Evolutionary conservation across 2,797 vertebrate species (phyloP).

Genomic region (Glyptemys insculpta): DNA sequence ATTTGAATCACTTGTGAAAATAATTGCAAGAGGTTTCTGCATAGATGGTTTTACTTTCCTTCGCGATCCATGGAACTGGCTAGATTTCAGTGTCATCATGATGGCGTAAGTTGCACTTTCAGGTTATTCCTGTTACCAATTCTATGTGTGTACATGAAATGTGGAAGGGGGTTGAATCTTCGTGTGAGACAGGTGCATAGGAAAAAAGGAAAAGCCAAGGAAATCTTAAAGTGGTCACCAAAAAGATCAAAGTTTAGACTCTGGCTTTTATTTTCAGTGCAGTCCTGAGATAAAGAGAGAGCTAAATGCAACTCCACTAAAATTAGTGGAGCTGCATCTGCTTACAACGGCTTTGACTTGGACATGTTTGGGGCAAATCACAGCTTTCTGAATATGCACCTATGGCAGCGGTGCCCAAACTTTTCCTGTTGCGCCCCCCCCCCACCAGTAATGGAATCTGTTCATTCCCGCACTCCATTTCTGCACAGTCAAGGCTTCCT

Average conservation of each 20-base stretch:
- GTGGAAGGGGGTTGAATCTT: rapidly evolving
- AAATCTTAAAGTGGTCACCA: neutral
- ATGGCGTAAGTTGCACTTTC: conserved; percentile 95
- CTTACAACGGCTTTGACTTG: rapidly evolving
- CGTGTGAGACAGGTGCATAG: neutral
- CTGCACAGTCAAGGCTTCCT: neutral
- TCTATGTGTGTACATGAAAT: neutral
- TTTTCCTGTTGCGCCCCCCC: neutral
- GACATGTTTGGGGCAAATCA: neutral
- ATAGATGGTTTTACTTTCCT: conserved; percentile 99
- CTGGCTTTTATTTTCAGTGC: neutral
- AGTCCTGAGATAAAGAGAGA: neutral
- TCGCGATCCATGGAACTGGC: conserved; percentile 99
- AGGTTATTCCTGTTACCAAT: neutral
- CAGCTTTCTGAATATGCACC: neutral
- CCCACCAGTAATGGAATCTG: neutral
- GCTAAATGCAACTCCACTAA: rapidly evolving
- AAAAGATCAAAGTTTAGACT: neutral
- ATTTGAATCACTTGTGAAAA: conserved; percentile 98
- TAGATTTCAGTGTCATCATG: conserved; percentile 99
- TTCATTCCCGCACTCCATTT: neutral
- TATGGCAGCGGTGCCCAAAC: neutral
- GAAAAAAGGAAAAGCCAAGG: neutral
- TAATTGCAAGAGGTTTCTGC: conserved; percentile 98
- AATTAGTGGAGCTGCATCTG: neutral